Evolutionary conservation across 2,888 invertebrate genomes (phyloP), one percentile per base, ranked within the genome.

Genomic region (Temnothorax unifasciatus): DNA sequence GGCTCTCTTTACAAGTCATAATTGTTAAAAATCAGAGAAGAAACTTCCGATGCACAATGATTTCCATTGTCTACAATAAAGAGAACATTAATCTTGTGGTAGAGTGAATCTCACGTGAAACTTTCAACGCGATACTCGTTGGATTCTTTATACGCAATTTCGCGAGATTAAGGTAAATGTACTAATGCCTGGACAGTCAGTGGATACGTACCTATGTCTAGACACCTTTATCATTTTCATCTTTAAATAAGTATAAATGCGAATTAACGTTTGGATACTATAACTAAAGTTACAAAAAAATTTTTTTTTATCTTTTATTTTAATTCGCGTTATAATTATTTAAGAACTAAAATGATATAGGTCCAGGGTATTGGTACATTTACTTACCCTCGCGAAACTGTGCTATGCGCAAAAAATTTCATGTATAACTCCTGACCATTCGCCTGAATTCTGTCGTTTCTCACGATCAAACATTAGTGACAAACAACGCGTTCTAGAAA

Each of bases 341-440:
- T 29, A 29, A 29, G 3, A 0, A 29, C 29, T 29, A 29, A 29
- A 29, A 29, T 29, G 3, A 29, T 29, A 3, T 3, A 29, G 2
- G 29, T 29, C 29, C 29, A 0, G 29, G 29, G 29, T 29, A 29
- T 29, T 29, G 29, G 29, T 29, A 29, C 29, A 29, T 29, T 29
- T 29, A 29, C 29, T 29, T 69, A 69, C 29, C 73, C 68, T 52
- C 21, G 52, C 50, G n/a, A 75, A 59, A 25, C 13, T 73, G 59
- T 66, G 71, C 21, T 34, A 38, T n/a, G 44, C 44, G 8, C 29
- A 73, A 64, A 83, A 79, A 84, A 52, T 74, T 54, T 79, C 29
- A 68, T 74, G 61, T 68, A 54, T 66, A 84, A 38, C 41, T 18
- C 11, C n/a, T 29, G 66, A 47, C 29, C 0, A 8, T 73, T 61